A percentile compares a stretch with the other conserved stretches of the same genome.
phyloP scores from a whole-genome alignment of 1,140 invertebrate species.

The Drosophila elegans region DNA sequence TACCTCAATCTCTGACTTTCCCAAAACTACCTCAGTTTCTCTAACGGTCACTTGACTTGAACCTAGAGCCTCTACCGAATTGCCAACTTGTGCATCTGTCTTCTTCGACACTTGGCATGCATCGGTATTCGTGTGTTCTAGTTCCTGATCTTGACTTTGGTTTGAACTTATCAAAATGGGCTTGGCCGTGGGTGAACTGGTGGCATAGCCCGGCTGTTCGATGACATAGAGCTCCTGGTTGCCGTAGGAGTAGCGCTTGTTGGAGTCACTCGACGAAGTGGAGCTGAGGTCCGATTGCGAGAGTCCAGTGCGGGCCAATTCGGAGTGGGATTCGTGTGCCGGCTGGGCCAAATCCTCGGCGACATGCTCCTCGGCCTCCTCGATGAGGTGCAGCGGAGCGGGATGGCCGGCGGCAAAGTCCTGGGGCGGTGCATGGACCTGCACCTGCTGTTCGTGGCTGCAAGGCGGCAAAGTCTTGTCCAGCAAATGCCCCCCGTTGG shows the following conservation, averaged over 20 bases:
- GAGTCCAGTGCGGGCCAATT: slow-evolving; percentile 88
- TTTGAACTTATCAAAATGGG: slow-evolving; percentile 25
- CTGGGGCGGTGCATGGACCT: slow-evolving; percentile 78
- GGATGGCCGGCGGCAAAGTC: slow-evolving; percentile 82
- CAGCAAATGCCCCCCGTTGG: slow-evolving; percentile 27
- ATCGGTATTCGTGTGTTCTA: slow-evolving; percentile 3
- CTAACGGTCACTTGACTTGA: neutral
- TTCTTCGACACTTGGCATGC: neutral
- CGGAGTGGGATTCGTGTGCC: slow-evolving; percentile 56
- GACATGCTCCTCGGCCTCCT: slow-evolving; percentile 72
- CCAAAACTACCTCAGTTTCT: neutral
- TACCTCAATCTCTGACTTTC: neutral
- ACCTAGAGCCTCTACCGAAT: neutral
- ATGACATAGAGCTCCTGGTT: slow-evolving; percentile 91
- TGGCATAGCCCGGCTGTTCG: slow-evolving; percentile 89
- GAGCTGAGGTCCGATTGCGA: slow-evolving; percentile 91
- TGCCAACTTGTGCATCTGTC: neutral
- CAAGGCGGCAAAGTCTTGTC: slow-evolving; percentile 53
- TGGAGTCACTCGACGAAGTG: slow-evolving; percentile 88
- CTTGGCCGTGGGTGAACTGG: slow-evolving; percentile 53
- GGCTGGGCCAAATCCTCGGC: slow-evolving; percentile 80
- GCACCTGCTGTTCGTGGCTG: slow-evolving; percentile 80
- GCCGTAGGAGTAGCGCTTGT: slow-evolving; percentile 90
- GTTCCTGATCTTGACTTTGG: slow-evolving; percentile 11
- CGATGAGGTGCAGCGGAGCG: slow-evolving; percentile 75